Base-by-base conservation (phyloP, 2,888 invertebrate species). In the Nymphalis polychloros region DNA sequence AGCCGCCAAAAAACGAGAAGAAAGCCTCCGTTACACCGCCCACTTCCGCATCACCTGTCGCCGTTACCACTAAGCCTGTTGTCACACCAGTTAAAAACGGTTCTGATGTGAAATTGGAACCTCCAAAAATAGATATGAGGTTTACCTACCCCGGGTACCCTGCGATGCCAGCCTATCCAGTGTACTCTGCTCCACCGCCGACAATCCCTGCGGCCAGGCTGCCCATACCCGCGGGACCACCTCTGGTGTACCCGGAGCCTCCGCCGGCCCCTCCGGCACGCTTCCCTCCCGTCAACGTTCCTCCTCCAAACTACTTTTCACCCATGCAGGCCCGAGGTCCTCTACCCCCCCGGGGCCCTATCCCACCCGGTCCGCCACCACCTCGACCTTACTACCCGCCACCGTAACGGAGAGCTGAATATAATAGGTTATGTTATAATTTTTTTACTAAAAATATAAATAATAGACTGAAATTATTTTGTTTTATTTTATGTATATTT, bases 1-100 rank as follows among this genome's bases (percentile, higher is more conserved):
- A 90, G 81, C 78, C 83, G 73, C 86, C 93, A 83, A 94, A 94
- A 89, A 94, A 93, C 81, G 94, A 93, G 77, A 89, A 88, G 77
- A 91, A 93, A 78, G 85, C 82, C 78, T 88, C 90, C 77, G 78
- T 84, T 88, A 92, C 93, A 83, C 92, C 92, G 86, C 93, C 93
- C 73, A 85, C 87, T 87, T 91, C 91, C 77, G 86, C 73, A 78
- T 93, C 93, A 52, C 92, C 93, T 83, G 84, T 87, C 85, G 85
- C 89, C 84, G 81, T 80, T 76, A 74, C 72, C 77, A 66, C 70
- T 68, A 78, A 73, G 60, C 71, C 76, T 67, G 69, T 74, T 19
- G 72, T 77, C 35, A 90, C 93, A 1, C 91, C 93, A 1, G 75
- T 92, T 73, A 89, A 91, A 80, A 89, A 93, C 72, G 89, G 90